These are phyloP conservation scores for Hirtodrosophila trivittata DNA, from an alignment of 2,888 invertebrate species.

Conservation along the genomic window DNA sequence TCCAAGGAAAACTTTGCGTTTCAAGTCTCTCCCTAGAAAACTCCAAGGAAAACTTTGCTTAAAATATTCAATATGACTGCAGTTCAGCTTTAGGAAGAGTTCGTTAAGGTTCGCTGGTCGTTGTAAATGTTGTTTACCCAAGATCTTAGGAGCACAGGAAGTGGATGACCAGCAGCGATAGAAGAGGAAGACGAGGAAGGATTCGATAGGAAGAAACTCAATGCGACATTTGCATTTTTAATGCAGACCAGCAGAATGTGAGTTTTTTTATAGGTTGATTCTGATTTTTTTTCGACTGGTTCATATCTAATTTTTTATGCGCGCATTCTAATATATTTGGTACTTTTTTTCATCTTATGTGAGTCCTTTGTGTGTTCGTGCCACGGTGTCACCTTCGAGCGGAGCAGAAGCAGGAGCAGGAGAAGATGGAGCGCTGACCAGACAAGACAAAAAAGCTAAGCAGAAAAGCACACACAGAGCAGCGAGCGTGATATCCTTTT, in stretches of 20 bases:
- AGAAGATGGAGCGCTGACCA: slow-evolving; percentile 47
- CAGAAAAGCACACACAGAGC: slow-evolving; percentile 75
- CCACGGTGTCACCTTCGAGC: slow-evolving; percentile 81
- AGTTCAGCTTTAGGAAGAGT: slow-evolving; percentile 5
- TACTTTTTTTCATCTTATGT: slow-evolving; percentile 27
- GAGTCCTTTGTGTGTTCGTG: slow-evolving; percentile 64
- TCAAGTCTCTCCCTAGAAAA: too few relatives aligned
- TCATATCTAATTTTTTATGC: slow-evolving; percentile 51
- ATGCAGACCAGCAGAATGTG: slow-evolving; percentile 73
- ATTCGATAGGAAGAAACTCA: slow-evolving; percentile 55
- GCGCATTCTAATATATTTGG: slow-evolving; percentile 32
- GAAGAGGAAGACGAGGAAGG: slow-evolving; percentile 22
- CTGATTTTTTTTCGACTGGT: slow-evolving; percentile 61
- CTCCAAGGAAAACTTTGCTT: too few relatives aligned
- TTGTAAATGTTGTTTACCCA: slow-evolving; percentile 71
- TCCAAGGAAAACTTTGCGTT: too few relatives aligned
- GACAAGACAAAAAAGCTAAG: slow-evolving; percentile 69
- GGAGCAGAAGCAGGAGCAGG: slow-evolving; percentile 24
- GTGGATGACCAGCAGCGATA: slow-evolving; percentile 38
- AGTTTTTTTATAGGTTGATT: slow-evolving; percentile 66
- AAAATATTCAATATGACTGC: not conserved
- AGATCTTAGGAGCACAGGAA: slow-evolving; percentile 72
- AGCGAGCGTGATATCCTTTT: slow-evolving; percentile 72
- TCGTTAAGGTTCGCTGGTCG: slow-evolving; percentile 43
- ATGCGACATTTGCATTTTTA: slow-evolving; percentile 82